These are phyloP conservation scores for Bufotes viridis DNA, from an alignment of 2,797 vertebrate species.

Conservation along the genomic window DNA sequence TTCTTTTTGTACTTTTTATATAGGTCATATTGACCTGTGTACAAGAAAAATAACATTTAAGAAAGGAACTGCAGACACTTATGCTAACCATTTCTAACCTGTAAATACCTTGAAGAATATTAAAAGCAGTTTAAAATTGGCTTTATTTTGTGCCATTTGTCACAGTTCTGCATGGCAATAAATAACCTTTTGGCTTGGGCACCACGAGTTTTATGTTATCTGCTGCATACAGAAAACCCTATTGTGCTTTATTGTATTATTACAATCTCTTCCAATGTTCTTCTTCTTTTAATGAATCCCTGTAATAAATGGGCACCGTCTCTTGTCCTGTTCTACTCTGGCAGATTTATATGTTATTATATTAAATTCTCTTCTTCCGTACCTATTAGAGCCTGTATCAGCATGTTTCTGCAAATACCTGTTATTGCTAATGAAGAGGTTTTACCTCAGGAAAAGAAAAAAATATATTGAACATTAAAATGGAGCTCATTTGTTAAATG, in stretches of 20 bases:
- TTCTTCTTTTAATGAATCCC: constrained; percentile 60
- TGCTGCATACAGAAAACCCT: constrained; percentile 38
- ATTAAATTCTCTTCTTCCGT: constrained; percentile 55
- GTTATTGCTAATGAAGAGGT: constrained; percentile 61
- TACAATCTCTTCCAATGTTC: constrained; percentile 50
- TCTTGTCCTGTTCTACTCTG: constrained; percentile 48
- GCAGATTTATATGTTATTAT: constrained; percentile 61
- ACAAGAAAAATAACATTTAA: not conserved
- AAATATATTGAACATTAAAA: constrained; percentile 56
- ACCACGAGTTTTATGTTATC: constrained; percentile 44
- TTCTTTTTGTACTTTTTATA: not conserved
- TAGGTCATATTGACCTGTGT: not conserved
- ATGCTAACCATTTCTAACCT: constrained; percentile 15
- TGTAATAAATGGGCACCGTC: constrained; percentile 56
- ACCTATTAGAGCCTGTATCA: constrained; percentile 59
- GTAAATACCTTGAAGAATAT: not conserved
- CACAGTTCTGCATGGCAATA: constrained; percentile 19
- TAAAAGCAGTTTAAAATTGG: not conserved
- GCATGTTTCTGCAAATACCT: constrained; percentile 62
- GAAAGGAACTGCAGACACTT: not conserved
- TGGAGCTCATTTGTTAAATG: constrained; percentile 58
- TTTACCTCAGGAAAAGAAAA: constrained; percentile 40
- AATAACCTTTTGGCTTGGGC: constrained; percentile 38
- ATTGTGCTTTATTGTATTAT: constrained; percentile 44
- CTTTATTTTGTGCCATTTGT: constrained; percentile 8